A percentile compares a stretch with the other conserved stretches of the same genome.
phyloP scores from a whole-genome alignment of 64 coral and sea anemone genomes.

The Hydrozoanthus tunicans region DNA sequence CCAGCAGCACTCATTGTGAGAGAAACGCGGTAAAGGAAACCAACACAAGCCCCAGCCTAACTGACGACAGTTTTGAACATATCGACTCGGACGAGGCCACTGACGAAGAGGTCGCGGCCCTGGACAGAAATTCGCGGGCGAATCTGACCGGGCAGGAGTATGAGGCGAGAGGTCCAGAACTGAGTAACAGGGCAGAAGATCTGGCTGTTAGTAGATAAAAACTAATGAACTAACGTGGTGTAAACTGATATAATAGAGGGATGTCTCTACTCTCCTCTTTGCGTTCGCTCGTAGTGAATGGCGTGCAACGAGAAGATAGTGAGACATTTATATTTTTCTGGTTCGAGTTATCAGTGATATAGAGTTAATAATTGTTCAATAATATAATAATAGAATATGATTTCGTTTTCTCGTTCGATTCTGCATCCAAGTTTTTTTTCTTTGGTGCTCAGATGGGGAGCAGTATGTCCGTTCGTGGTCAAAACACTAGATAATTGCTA shows the following conservation, averaged over 20 bases:
- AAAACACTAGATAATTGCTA: not conserved
- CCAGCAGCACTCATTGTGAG: not conserved
- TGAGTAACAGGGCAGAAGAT: slow-evolving; percentile 75
- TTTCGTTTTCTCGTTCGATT: not conserved
- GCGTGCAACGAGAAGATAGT: not conserved
- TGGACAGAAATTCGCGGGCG: slow-evolving; percentile 71
- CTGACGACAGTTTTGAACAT: slow-evolving; percentile 98
- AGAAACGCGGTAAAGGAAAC: slow-evolving; percentile 28
- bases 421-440: not conserved
- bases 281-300: not conserved
- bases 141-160: slow-evolving; percentile 56
- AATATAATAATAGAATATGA: not conserved
- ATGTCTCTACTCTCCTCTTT: not conserved
- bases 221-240: not conserved
- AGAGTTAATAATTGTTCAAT: not conserved
- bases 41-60: slow-evolving; percentile 60
- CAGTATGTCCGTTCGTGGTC: not conserved
- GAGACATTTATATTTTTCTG: not conserved
- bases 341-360: not conserved
- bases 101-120: slow-evolving; percentile 83
- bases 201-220: slow-evolving; percentile 77
- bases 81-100: slow-evolving; percentile 80
- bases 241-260: not conserved
- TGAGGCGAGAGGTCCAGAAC: slow-evolving; percentile 15
- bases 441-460: not conserved